A percentile compares a stretch with the other conserved stretches of the same genome.
phyloP scores from a whole-genome alignment of 2,113 vertebrate species.

The Maccullochella peelii region DNA sequence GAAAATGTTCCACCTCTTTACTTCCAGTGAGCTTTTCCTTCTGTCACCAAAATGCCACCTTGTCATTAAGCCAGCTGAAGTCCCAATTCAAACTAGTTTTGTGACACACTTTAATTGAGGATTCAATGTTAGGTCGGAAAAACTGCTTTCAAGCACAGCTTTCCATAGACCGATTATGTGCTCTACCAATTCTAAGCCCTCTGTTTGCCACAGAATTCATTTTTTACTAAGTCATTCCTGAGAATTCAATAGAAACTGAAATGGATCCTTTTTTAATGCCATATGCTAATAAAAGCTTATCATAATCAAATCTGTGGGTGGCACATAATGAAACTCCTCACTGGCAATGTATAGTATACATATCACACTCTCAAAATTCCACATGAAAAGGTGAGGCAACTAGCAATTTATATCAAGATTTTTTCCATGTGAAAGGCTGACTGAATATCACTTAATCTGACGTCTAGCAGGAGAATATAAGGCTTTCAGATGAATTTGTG shows the following conservation, averaged over 20 bases:
- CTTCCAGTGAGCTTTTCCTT: constrained; percentile 74
- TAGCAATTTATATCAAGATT: constrained; percentile 56
- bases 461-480: constrained; percentile 55
- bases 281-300: constrained; percentile 81
- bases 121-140: constrained; percentile 79
- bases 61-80: constrained; percentile 82
- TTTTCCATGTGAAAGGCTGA: constrained; percentile 66
- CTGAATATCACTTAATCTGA: constrained; percentile 71
- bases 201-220: constrained; percentile 79
- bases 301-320: constrained; percentile 82
- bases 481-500: constrained; percentile 62
- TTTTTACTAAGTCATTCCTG: constrained; percentile 75
- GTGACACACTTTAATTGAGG: constrained; percentile 83
- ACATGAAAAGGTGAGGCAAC: constrained; percentile 58
- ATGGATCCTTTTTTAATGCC: constrained; percentile 79
- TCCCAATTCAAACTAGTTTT: constrained; percentile 81
- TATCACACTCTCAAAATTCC: constrained; percentile 85
- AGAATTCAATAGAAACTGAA: constrained; percentile 81
- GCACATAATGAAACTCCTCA: constrained; percentile 92
- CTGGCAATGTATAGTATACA: constrained; percentile 87
- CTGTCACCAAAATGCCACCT: constrained; percentile 70
- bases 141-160: constrained; percentile 81
- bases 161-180: constrained; percentile 83
- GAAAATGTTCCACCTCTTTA: constrained; percentile 76
- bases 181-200: constrained; percentile 81